Evolutionary conservation across 2,113 vertebrate species (phyloP), one percentile per base, ranked within the genome.

Genomic region (Callipepla californica): DNA sequence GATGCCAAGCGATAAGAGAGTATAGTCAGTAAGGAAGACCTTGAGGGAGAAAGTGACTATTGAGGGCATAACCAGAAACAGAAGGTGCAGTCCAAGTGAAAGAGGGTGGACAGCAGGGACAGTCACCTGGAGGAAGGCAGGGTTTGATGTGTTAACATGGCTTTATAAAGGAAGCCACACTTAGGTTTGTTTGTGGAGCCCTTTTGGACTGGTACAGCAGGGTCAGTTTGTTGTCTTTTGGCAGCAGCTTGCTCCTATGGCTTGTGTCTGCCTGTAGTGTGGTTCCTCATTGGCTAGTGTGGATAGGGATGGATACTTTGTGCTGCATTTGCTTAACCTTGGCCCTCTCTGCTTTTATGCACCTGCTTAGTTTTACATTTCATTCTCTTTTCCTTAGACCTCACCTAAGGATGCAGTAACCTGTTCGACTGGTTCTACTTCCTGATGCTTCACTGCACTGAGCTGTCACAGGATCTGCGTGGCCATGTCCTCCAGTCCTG

Each of bases 201-300:
- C 9, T 48, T 70, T 28, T 51, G 51, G 28, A n/a, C 30, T 79
- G 74, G 34, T 4, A 38, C 13, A 55, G 25, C 55, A 91, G 72
- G n/a, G 50, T 5, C 15, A 13, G 4, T 92, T n/a, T 80, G 57
- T 59, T 7, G 10, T 42, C 38, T 59, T 34, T 30, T 18, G 63
- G 3, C 68, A 61, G 13, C 18, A 26, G 21, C 55, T 45, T 17
- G 38, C 21, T 88, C 15, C 22, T 40, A 4, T 0, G 0, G 16
- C 21, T 42, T 65, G 34, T 79, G 30, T 61, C 44, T 12, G 7
- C 18, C 16, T 17, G 4, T 18, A 22, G 3, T 36, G 2, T 36
- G 9, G 36, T 77, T 80, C 44, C 30, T 51, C 32, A 45, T 40
- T 82, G 53, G 14, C 50, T 53, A 3, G 1, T 10, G 38, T 53